Evolutionary conservation across 2,113 vertebrate genomes (phyloP).

Genomic region (Phaethornis superciliosus): DNA sequence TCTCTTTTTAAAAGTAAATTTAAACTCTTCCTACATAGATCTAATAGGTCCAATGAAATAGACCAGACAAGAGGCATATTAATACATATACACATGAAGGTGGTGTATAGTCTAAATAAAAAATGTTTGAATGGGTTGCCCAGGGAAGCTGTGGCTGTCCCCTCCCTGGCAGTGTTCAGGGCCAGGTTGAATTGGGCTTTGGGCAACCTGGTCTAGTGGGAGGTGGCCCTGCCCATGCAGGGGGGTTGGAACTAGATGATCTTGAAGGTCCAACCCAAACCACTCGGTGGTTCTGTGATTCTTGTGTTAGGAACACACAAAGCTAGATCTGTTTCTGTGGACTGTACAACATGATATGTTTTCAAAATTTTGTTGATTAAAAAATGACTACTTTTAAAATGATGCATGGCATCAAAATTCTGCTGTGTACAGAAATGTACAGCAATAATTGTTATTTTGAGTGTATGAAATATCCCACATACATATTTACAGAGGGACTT

Average conservation of each 20-base stretch:
- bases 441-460: not conserved
- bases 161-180: too few relatives aligned
- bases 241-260: too few relatives aligned
- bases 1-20: not conserved
- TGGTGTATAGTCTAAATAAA: not conserved
- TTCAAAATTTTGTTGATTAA: not conserved
- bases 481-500: not conserved
- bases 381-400: not conserved
- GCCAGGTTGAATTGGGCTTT: too few relatives aligned
- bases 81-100: not conserved
- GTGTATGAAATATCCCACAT: not conserved
- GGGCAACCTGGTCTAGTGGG: too few relatives aligned
- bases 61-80: not conserved
- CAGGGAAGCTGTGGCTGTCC: too few relatives aligned
- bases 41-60: not conserved
- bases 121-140: not conserved
- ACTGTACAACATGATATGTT: not conserved
- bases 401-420: not conserved
- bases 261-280: too few relatives aligned
- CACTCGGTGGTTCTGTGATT: too few relatives aligned
- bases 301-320: not conserved
- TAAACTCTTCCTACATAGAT: not conserved
- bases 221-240: too few relatives aligned
- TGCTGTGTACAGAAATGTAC: not conserved
- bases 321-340: not conserved